These are phyloP conservation scores for Labroides dimidiatus DNA, from an alignment of 2,797 vertebrate genomes.

Conservation along the genomic window DNA sequence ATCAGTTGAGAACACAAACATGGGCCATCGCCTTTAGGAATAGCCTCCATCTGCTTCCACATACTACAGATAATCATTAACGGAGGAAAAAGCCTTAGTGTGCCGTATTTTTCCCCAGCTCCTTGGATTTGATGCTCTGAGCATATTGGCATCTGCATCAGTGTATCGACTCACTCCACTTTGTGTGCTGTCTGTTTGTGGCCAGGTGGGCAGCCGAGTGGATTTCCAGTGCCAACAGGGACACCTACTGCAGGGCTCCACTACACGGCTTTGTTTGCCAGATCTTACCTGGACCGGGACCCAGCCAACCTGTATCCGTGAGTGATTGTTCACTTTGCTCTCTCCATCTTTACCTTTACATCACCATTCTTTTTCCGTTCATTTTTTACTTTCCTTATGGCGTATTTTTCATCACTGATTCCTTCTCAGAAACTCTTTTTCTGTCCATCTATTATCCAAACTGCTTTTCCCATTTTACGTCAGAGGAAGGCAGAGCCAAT, in stretches of 20 bases:
- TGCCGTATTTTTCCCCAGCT: conserved; percentile 40
- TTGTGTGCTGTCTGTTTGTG: conserved; percentile 64
- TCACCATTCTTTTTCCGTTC: conserved; percentile 10
- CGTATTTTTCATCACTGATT: conserved; percentile 33
- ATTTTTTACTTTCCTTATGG: conserved; percentile 27
- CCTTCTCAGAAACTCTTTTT: background rate
- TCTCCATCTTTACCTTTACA: conserved; percentile 23
- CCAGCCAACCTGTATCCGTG: conserved; percentile 93
- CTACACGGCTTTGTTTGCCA: conserved; percentile 90
- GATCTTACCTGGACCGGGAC: conserved; percentile 96
- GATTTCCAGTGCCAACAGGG: conserved; percentile 96
- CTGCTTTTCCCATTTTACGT: too few species aligned
- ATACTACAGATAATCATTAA: conserved; percentile 68
- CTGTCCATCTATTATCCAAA: too few species aligned
- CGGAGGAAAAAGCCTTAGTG: conserved; percentile 27
- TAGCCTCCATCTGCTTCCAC: conserved; percentile 59
- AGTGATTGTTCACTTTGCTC: conserved; percentile 69
- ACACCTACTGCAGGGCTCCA: conserved; percentile 95
- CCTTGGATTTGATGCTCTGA: conserved; percentile 64
- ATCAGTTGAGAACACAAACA: conserved; percentile 55
- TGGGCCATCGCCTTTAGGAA: conserved; percentile 56
- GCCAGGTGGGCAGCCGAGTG: conserved; percentile 91
- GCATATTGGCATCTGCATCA: conserved; percentile 76
- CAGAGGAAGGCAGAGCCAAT: too few species aligned
- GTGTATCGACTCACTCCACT: conserved; percentile 66